Evolutionary conservation across 2,113 vertebrate genomes (phyloP), one percentile per base, ranked within the genome.

Genomic region (Ceuthmochares aereus): DNA sequence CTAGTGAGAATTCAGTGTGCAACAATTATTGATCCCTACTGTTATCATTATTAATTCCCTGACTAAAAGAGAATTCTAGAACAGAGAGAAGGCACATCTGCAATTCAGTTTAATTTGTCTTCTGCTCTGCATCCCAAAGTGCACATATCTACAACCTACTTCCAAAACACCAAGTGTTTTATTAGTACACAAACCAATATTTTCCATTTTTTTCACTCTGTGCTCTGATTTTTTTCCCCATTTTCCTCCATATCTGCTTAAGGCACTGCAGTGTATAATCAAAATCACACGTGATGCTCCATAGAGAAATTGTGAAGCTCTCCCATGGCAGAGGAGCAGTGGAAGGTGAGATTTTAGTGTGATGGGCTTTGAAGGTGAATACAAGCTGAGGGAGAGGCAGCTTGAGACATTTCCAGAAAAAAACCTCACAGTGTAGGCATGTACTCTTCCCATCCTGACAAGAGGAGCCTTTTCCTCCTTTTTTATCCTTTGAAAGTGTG

Each of bases 361-460:
- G 42, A 12, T 14, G 37, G 32, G 47, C 34, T 42, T 36, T 43
- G 67, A 45, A 69, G 23, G 42, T 21, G 47, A 47, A 47, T 59
- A 4, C 14, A 23, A 74, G 5, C 43, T 52, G 69, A 10, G 62
- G 62, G 11, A 3, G 30, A 49, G 51, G 4, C 32, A 30, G 16
- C 45, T 62, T 19, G 30, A 36, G 27, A 30, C 18, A 20, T 22
- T n/a, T 90, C 67, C 56, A 70, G 55, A 47, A 15, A 42, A 75
- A 20, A 45, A 10, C 14, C 27, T 29, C n/a, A 12, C 8, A 30
- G 30, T 0, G 0, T 3, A 1, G 55, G 14, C 7, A 4, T 3
- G 4, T 29, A 1, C 54, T 47, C 25, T 47, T 55, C n/a, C 59
- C 32, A 10, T 4, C 6, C n/a, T 62, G 60, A 49, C 40, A 15